Percentiles rank a stretch among this genome's conserved stretches.
phyloP scores from a whole-genome alignment of 2,888 invertebrate species.

The Galeruca laticollis region DNA sequence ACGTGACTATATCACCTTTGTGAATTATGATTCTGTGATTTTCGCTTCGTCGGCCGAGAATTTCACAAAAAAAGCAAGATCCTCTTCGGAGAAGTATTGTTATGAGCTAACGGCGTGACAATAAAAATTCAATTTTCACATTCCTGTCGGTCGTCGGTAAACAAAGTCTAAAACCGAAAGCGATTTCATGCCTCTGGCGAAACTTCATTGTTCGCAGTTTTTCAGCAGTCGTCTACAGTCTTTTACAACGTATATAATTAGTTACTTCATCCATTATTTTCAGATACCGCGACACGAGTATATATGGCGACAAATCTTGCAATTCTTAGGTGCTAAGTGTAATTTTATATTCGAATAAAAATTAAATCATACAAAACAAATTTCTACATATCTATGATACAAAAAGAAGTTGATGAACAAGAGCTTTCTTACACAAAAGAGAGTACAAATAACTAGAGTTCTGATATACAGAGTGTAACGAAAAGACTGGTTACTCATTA shows the following conservation, averaged over 20 bases:
- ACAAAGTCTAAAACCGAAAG: conserved; percentile 46
- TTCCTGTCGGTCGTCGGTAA: conserved; percentile 57
- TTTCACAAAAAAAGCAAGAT: conserved; percentile 37
- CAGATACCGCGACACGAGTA: conserved; percentile 44
- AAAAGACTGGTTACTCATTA: no score
- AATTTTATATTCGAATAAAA: conserved; percentile 32
- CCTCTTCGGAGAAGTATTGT: conserved; percentile 54
- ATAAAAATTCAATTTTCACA: conserved; percentile 65
- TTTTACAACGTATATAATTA: conserved; percentile 63
- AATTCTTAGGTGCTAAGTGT: conserved; percentile 14
- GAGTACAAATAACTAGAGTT: no score
- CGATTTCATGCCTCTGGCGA: conserved; percentile 50
- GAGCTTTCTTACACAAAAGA: no score
- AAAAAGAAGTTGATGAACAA: no score
- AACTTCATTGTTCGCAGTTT: conserved; percentile 56
- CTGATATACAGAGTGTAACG: no score
- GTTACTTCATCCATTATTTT: conserved; percentile 63
- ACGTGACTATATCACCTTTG: conserved; percentile 26
- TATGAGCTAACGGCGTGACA: conserved; percentile 61
- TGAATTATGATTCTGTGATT: conserved; percentile 46
- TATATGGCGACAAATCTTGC: conserved; percentile 42
- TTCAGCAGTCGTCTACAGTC: conserved; percentile 54
- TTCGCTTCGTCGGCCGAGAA: conserved; percentile 39
- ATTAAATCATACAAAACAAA: conserved; percentile 33
- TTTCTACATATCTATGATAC: no score